A percentile compares a stretch with the other conserved stretches of the same genome.
These are phyloP conservation scores for Sarcophaga caerulescens DNA, from an alignment of 2,888 invertebrate species.

Conservation along the genomic window DNA sequence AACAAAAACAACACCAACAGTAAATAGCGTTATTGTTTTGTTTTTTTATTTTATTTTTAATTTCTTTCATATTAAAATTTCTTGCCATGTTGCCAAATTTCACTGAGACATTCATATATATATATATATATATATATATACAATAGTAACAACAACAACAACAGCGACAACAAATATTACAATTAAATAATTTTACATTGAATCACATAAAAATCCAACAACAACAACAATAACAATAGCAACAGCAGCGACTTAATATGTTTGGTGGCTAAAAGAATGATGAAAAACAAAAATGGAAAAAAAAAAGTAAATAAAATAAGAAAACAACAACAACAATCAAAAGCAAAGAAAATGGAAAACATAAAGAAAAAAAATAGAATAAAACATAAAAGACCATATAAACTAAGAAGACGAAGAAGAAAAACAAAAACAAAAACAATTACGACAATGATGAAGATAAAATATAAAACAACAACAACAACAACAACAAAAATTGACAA, in stretches of 20 bases:
- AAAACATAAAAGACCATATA: slow-evolving; percentile 11
- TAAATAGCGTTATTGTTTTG: slow-evolving; percentile 7
- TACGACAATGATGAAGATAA: not conserved
- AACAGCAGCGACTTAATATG: slow-evolving; percentile 50
- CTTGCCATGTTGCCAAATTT: slow-evolving; percentile 65
- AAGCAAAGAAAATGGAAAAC: slow-evolving; percentile 41
- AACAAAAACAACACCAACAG: not conserved
- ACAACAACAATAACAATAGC: slow-evolving; percentile 51
- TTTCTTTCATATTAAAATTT: slow-evolving; percentile 53
- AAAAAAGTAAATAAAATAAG: slow-evolving; percentile 20
- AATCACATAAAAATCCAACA: slow-evolving; percentile 60
- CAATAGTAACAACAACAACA: not conserved
- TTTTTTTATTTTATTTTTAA: not conserved
- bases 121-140: slow-evolving; percentile 1
- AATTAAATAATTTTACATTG: slow-evolving; percentile 69
- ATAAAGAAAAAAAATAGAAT: slow-evolving; percentile 27
- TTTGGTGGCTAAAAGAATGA: slow-evolving; percentile 53
- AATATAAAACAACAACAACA: not conserved
- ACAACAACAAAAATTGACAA: not conserved
- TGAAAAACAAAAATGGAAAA: slow-evolving; percentile 21
- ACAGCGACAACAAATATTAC: slow-evolving; percentile 50
- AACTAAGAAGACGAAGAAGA: slow-evolving; percentile 46
- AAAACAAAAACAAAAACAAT: slow-evolving; percentile 14
- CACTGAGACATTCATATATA: slow-evolving; percentile 31
- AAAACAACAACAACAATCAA: slow-evolving; percentile 20